phyloP scores from a whole-genome alignment of 2,113 vertebrate species.

The Rhabdomys dilectus region DNA sequence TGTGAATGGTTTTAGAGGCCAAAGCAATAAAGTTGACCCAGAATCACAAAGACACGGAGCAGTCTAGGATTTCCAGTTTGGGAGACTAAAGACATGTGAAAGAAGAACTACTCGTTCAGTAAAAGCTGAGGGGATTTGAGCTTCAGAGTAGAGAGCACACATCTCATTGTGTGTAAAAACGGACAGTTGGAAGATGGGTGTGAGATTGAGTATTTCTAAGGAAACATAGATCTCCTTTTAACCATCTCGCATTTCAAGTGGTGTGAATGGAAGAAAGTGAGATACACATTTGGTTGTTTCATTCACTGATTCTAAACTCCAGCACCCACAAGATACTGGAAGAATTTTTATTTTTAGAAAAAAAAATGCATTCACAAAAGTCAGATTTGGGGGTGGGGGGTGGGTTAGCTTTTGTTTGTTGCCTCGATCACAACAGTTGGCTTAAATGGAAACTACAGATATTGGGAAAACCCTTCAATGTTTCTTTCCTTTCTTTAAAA shows the following conservation, averaged over 20 bases:
- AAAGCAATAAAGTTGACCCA: background rate
- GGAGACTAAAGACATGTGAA: background rate
- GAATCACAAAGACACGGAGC: background rate
- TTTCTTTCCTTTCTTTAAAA: slow-evolving; percentile 45
- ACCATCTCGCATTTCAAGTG: background rate
- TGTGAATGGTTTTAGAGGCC: background rate
- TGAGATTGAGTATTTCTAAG: background rate
- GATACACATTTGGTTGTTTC: slow-evolving; percentile 22
- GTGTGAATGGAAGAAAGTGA: slow-evolving; percentile 9
- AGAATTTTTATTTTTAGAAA: background rate
- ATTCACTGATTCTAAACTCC: slow-evolving; percentile 44
- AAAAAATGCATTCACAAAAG: slow-evolving; percentile 45
- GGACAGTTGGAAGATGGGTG: background rate
- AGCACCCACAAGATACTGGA: slow-evolving; percentile 33
- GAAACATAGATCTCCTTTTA: slow-evolving; percentile 22
- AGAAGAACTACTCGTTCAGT: background rate
- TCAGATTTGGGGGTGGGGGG: background rate
- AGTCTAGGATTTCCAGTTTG: background rate
- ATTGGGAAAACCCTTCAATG: slow-evolving; percentile 29
- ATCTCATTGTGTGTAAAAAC: background rate
- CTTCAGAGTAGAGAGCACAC: background rate
- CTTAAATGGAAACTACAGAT: slow-evolving; percentile 15
- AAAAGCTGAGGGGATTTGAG: background rate
- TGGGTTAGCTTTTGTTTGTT: slow-evolving; percentile 23
- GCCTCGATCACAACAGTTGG: background rate